These are phyloP conservation scores for Hypercompe scribonia DNA, from an alignment of 2,888 invertebrate genomes.

Conservation along the genomic window DNA sequence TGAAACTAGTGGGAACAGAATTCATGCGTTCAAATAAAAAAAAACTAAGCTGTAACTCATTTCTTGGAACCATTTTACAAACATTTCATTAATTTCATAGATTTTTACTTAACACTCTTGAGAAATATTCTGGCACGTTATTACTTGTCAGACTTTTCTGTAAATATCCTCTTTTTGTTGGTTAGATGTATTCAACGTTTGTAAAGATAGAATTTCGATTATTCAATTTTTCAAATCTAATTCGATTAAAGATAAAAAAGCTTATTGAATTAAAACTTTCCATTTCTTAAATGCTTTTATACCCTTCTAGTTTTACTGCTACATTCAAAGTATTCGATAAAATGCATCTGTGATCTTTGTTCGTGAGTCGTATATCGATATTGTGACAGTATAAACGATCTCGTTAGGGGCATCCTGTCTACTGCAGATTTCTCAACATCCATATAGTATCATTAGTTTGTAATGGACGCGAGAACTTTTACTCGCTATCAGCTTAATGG, in stretches of 20 bases:
- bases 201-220: neutral
- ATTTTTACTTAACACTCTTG: too few species aligned
- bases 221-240: too few species aligned
- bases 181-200: neutral
- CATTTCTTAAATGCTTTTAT: neutral
- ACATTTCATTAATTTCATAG: neutral
- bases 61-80: neutral
- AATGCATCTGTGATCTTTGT: neutral
- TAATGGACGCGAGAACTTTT: neutral
- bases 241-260: too few species aligned
- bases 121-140: too few species aligned
- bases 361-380: neutral
- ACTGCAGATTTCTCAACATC: neutral
- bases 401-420: neutral
- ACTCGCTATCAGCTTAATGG: too few species aligned
- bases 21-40: neutral
- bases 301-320: neutral
- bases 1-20: neutral
- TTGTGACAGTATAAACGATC: neutral
- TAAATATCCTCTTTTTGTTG: neutral
- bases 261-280: neutral
- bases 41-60: neutral
- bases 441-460: neutral
- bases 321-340: neutral
- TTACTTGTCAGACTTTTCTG: neutral